Evolutionary conservation across 1,140 invertebrate species (phyloP).

Genomic region (Reticulitermes speratus): DNA sequence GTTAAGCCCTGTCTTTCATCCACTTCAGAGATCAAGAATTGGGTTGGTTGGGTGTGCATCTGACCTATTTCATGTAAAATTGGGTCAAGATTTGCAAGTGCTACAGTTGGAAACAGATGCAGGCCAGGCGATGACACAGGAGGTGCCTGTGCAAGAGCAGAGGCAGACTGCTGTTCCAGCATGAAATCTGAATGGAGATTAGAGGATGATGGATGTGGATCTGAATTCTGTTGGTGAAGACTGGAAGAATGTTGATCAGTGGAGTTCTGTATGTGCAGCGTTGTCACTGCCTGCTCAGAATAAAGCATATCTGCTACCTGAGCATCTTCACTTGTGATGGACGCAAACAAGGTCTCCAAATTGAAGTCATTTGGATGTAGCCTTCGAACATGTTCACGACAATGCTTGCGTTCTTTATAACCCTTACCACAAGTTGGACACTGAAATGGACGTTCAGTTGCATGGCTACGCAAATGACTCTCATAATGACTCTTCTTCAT

Average conservation of each 20-base stretch:
- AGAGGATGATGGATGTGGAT: not conserved
- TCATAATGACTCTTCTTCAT: slow-evolving; percentile 32
- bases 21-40: not conserved
- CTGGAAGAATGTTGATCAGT: not conserved
- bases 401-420: slow-evolving; percentile 29
- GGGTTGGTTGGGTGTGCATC: not conserved
- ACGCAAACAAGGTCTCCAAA: slow-evolving; percentile 30
- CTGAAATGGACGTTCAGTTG: slow-evolving; percentile 24
- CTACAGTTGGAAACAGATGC: not conserved
- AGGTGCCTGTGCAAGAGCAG: not conserved
- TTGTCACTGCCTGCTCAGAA: not conserved
- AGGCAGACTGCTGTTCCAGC: not conserved
- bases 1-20: not conserved
- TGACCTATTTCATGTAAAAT: slow-evolving; percentile 20
- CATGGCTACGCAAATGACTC: slow-evolving; percentile 30
- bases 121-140: not conserved
- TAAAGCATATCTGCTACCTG: slow-evolving; percentile 23
- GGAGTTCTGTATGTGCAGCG: not conserved
- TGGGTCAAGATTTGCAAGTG: slow-evolving; percentile 26
- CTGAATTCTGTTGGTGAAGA: not conserved
- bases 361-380: slow-evolving; percentile 32
- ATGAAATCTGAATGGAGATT: not conserved
- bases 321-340: slow-evolving; percentile 32
- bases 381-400: slow-evolving; percentile 24
- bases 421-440: slow-evolving; percentile 33